Evolutionary conservation across 2,888 invertebrate genomes (phyloP), one percentile per base, ranked within the genome.

Genomic region (Agrochola macilenta): DNA sequence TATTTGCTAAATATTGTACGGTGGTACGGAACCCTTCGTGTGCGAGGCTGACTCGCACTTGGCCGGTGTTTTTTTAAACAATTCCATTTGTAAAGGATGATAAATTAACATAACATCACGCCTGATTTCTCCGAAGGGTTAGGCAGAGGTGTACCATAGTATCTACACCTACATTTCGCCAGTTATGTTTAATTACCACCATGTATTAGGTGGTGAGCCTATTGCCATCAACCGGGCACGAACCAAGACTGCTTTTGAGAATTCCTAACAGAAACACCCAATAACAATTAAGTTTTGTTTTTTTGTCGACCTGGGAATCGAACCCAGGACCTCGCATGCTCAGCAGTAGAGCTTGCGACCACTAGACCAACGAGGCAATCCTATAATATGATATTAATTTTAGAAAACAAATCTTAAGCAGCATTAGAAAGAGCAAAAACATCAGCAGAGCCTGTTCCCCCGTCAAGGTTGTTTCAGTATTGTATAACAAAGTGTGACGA

Each of bases 401-500:
- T 7, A 26, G 58, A n/a, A 58, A 30, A 46, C 46, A 46, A 46
- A 46, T 5, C 30, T 60, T 9, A 30, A 30, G 5, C 60, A 4
- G 8, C 26, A 60, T 60, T 30, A 17, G 60, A 60, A 58, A 58
- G 11, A 17, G 26, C 0, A 49, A 79, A 77, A 81, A 54, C 43
- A 60, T 20, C 46, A 73, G 69, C 54, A 26, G 39, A 26, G 23
- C 12, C 20, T 68, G 69, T 49, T 64, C 26, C 43, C 57, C 72
- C 69, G n/a, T 7, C 83, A 84, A 90, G 89, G 88, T 70, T 80
- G 43, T 80, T 79, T 57, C 35, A 76, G 61, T 77, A 71, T 86
- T 86, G 78, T 77, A 82, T 79, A 87, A 89, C 86, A 79, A 85
- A 88, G 83, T 88, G 85, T 88, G 87, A 88, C 88, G 74, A 84